Conservation (phyloP, 64 coral and sea anemone genomes). For the Trachythela sp. region DNA sequence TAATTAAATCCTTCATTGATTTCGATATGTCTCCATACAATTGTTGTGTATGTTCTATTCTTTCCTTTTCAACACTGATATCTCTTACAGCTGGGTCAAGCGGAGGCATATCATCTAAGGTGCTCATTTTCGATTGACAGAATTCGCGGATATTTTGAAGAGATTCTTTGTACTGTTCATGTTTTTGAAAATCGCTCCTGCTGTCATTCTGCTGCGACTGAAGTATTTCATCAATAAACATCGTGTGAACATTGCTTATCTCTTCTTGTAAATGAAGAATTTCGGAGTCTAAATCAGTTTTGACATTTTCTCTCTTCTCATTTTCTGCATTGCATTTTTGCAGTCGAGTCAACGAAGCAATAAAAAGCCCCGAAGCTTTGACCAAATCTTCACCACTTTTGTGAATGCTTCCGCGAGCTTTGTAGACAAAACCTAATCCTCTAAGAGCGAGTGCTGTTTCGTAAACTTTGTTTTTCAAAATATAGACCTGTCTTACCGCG, state of each 20-base stretch:
- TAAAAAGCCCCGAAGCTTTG: neutral
- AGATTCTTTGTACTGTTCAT: neutral
- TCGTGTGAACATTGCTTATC: neutral
- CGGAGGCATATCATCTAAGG: neutral
- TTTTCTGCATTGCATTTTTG: neutral
- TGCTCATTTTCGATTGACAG: neutral
- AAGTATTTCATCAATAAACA: neutral
- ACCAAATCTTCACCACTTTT: neutral
- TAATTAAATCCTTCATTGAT: neutral
- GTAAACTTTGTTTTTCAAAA: neutral
- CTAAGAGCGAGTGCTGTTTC: neutral
- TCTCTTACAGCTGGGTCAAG: neutral
- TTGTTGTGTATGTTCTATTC: neutral
- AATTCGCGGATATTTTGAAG: neutral
- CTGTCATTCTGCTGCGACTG: neutral
- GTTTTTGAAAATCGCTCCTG: neutral
- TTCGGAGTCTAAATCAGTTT: neutral
- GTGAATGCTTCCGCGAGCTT: neutral
- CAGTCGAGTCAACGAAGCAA: neutral
- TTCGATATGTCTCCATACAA: neutral
- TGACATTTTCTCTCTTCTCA: neutral
- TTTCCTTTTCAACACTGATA: neutral
- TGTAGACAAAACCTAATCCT: neutral
- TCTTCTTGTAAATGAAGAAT: neutral
- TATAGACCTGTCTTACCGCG: neutral